These are phyloP conservation scores for Riptortus pedestris DNA, from an alignment of 1,140 invertebrate species.

Conservation along the genomic window DNA sequence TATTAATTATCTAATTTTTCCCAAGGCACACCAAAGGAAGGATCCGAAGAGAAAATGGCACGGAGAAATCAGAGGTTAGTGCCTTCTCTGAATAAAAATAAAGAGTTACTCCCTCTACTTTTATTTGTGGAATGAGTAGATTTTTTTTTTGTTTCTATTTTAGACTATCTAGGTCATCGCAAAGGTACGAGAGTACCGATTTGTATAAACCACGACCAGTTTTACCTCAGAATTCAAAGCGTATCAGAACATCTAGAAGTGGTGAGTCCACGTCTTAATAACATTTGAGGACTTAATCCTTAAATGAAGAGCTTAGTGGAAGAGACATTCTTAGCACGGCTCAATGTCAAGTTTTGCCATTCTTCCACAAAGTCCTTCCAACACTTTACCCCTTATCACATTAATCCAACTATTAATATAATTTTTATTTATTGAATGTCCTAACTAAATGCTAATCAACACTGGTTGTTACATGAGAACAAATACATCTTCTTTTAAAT, in stretches of 20 bases:
- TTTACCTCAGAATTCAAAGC: conserved; percentile 5
- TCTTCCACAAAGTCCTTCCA: no score
- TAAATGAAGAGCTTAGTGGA: not conserved
- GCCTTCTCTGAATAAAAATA: not conserved
- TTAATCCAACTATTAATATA: no score
- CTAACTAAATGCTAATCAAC: no score
- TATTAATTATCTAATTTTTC: no score
- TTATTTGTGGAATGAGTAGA: conserved; percentile 1
- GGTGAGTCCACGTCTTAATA: not conserved
- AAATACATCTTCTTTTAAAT: no score
- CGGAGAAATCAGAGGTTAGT: not conserved
- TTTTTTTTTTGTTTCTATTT: conserved; percentile 4
- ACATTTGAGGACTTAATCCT: not conserved
- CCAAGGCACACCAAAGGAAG: no score
- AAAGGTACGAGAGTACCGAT: conserved; percentile 5
- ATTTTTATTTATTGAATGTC: no score
- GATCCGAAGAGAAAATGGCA: not conserved
- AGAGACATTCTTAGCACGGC: not conserved
- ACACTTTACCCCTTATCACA: no score
- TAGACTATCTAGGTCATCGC: conserved; percentile 2
- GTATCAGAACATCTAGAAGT: not conserved
- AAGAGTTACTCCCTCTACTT: no score
- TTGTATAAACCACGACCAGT: conserved; percentile 5
- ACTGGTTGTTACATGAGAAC: no score
- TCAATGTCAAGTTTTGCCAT: no score